These are phyloP conservation scores for Argyra leucocephala DNA, from an alignment of 2,888 invertebrate species.

Conservation along the genomic window DNA sequence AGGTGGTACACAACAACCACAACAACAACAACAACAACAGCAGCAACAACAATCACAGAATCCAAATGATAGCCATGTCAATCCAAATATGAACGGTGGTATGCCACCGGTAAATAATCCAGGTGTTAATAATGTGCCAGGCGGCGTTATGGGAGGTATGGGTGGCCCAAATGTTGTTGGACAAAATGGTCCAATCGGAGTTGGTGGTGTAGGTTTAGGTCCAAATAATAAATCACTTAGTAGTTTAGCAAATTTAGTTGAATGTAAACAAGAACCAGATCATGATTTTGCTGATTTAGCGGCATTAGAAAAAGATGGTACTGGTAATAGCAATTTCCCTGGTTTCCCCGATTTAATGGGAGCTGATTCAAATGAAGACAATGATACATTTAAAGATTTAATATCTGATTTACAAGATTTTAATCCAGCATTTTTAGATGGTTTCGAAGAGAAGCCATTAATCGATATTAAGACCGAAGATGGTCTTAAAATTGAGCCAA, in stretches of 20 bases:
- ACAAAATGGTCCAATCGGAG: constrained; percentile 29
- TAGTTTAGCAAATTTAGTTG: constrained; percentile 58
- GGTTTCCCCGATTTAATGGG: constrained; percentile 73
- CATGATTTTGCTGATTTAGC: constrained; percentile 80
- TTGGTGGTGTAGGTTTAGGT: constrained; percentile 28
- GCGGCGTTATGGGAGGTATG: constrained; percentile 29
- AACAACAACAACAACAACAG: constrained; percentile 17
- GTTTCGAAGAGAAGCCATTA: constrained; percentile 53
- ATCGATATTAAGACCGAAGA: constrained; percentile 44
- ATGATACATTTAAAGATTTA: constrained; percentile 74
- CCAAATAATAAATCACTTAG: constrained; percentile 45
- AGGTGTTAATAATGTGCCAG: constrained; percentile 32
- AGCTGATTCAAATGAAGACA: constrained; percentile 71
- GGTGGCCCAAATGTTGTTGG: constrained; percentile 31
- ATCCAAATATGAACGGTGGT: constrained; percentile 13
- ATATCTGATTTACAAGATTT: constrained; percentile 79
- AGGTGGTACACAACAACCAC: constrained; percentile 29
- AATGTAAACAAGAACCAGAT: constrained; percentile 76
- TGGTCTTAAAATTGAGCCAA: constrained; percentile 41
- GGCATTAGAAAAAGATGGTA: constrained; percentile 73
- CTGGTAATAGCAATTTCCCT: constrained; percentile 63
- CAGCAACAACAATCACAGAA: constrained; percentile 20
- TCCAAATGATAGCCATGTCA: constrained; percentile 19
- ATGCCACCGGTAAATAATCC: constrained; percentile 17
- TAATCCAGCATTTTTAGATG: constrained; percentile 70